Percentiles rank a stretch among this genome's conserved stretches.
Evolutionary conservation across 2,113 vertebrate genomes (phyloP).

Genomic region (Setophaga coronata): DNA sequence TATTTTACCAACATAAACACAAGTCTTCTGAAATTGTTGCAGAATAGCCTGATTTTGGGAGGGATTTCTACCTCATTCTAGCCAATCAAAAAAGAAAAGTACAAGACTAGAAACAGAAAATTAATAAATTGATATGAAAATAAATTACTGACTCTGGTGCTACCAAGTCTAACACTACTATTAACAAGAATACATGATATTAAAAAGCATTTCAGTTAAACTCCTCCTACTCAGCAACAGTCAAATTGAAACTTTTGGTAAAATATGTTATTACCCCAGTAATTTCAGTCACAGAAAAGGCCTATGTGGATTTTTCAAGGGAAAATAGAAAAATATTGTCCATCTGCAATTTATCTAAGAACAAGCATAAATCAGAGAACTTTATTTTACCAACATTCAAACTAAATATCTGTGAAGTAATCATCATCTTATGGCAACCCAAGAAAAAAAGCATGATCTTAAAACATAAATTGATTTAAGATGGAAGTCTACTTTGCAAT

Average conservation of each 20-base stretch:
- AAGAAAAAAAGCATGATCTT: background rate
- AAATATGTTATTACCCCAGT: background rate
- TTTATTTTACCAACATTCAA: background rate
- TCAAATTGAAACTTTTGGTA: background rate
- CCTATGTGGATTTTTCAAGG: background rate
- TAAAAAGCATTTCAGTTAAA: background rate
- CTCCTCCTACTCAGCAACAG: background rate
- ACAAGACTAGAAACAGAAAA: background rate
- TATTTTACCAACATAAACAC: background rate
- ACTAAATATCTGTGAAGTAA: background rate
- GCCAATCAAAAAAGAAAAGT: background rate
- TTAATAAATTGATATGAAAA: background rate
- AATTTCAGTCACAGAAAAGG: background rate
- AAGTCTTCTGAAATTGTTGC: background rate
- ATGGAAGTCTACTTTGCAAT: background rate
- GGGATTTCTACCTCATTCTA: background rate
- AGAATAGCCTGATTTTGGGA: background rate
- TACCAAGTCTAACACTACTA: background rate
- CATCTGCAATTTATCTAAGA: background rate
- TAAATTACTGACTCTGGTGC: background rate
- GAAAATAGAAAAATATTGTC: background rate
- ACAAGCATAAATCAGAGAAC: background rate
- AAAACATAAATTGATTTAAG: background rate
- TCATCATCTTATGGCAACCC: background rate
- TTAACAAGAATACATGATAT: background rate